Base-by-base conservation (phyloP, 2,113 vertebrate species). In the Ailuropoda melanoleuca region DNA sequence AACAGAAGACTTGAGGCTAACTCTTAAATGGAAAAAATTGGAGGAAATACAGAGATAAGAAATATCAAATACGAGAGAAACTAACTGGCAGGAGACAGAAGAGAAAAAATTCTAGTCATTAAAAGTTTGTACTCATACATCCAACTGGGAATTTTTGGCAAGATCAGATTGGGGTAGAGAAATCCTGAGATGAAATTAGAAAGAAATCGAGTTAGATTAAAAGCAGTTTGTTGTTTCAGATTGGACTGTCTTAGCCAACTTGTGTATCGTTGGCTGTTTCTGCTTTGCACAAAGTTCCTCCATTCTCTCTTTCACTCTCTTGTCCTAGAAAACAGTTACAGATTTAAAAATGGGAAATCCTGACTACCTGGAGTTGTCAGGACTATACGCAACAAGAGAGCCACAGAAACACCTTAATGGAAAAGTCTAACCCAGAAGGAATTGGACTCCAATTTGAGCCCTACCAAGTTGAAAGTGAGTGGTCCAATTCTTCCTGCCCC, bases 21-120 rank as follows among this genome's bases (percentile, higher is more conserved):
- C 15, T 95, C 48, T 88, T 85, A 88, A 95, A 81, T 81, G 72
- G 15, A 82, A 46, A 96, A 92, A 97, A 86, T 68, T 23, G 6
- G 56, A 84, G 29, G 66, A 75, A 84, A 19, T 55, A 53, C n/a
- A 92, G 62, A 53, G 21, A 55, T 92, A 80, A 96, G 75, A 90
- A 84, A 24, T 24, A 62, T 53, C 37, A 70, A 83, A 19, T 60
- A 64, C 72, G 56, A 92, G n/a, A 64, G 26, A 68, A 96, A 87
- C 21, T 81, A 96, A 90, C 24, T 75, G 50, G 13, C 31, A 78
- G 1, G 4, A 75, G n/a, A 87, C 48, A 93, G 34, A 94, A 53
- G 8, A 86, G 77, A 94, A 84, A 58, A 77, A 82, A 74, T 95
- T 95, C 62, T 88, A 39, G 62, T 90, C 21, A 81, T 84, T 97